Evolutionary conservation across 2,113 vertebrate species (phyloP), one percentile per base, ranked within the genome.

Genomic region (Pollachius pollachius): DNA sequence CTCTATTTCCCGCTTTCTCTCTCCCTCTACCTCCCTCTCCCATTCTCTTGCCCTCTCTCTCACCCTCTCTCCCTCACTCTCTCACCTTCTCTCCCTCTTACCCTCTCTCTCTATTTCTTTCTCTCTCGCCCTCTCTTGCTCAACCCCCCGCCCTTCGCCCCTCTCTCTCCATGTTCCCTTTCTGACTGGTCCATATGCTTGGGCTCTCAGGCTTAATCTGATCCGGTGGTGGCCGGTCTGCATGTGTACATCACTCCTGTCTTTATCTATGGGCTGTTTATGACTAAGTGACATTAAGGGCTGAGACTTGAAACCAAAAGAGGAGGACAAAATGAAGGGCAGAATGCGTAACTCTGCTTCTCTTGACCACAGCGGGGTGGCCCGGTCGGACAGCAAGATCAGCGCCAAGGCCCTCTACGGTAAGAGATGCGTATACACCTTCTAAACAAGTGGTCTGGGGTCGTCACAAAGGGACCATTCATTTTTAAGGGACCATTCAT

Each of bases 331-430:
- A 41, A 93, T 93, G 92, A 93, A 92, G 84, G 79, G 86, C 67
- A 77, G 81, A 63, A 82, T 79, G 59, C 85, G 68, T 90, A 87
- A 90, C 70, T 66, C 78, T 15, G 52, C 82, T 64, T 78, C 86
- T 62, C 87, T 80, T 89, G 79, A 81, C 86, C 89, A 81, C 88
- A 93, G 92, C 89, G 92, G 90, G 69, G 89, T 92, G 89, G 87
- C 89, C 73, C 85, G 91, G 82, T 92, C 92, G 16, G 90, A 93
- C 89, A 93, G 92, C 91, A 93, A 89, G 87, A 73, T 92, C 76
- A 93, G 91, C 70, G 92, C 92, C 80, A 93, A 93, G 89, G 90
- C 92, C 78, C 87, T 93, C 41, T 93, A 91, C 1, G 92, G 92
- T 93, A 83, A 91, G 91, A 21, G 11, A n/a, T 61, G 15, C 64